Evolutionary conservation across 2,888 invertebrate genomes (phyloP).

Genomic region (Amphiduros pacificus): DNA sequence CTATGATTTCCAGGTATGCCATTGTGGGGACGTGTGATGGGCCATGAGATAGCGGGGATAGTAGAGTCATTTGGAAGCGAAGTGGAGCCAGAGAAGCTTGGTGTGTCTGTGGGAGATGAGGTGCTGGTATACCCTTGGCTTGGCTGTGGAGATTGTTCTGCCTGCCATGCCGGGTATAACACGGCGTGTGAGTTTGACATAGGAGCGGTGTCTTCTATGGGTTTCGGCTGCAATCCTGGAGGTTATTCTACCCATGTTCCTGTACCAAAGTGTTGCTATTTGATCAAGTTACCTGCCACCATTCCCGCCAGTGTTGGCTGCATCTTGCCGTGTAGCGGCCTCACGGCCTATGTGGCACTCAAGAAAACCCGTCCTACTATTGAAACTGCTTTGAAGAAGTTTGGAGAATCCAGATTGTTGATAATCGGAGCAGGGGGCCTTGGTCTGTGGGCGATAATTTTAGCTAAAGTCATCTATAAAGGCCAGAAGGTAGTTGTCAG

Average conservation of each 20-base stretch:
- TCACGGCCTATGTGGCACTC: not conserved
- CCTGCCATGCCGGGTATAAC: not conserved
- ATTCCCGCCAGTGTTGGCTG: not conserved
- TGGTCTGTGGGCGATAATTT: slow-evolving; percentile 18
- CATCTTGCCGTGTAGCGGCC: not conserved
- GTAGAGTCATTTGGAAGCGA: not conserved
- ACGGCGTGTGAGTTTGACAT: not conserved
- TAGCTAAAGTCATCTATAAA: slow-evolving; percentile 11
- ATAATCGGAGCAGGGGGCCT: slow-evolving; percentile 20
- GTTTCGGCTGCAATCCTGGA: not conserved
- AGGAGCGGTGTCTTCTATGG: too few species aligned
- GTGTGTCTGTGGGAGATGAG: not conserved
- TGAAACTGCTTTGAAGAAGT: not conserved
- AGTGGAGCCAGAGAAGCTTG: not conserved
- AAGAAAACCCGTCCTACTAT: not conserved
- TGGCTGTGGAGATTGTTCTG: not conserved
- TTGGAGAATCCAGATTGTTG: slow-evolving; percentile 4
- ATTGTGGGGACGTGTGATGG: not conserved
- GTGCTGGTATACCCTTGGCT: not conserved
- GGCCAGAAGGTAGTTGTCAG: not conserved
- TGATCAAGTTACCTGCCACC: not conserved
- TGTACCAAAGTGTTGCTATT: not conserved
- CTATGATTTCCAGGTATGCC: too few species aligned
- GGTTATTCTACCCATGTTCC: not conserved
- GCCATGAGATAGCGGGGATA: not conserved